phyloP scores from a whole-genome alignment of 2,888 invertebrate genomes.

The Pyrocoelia pectoralis region DNA sequence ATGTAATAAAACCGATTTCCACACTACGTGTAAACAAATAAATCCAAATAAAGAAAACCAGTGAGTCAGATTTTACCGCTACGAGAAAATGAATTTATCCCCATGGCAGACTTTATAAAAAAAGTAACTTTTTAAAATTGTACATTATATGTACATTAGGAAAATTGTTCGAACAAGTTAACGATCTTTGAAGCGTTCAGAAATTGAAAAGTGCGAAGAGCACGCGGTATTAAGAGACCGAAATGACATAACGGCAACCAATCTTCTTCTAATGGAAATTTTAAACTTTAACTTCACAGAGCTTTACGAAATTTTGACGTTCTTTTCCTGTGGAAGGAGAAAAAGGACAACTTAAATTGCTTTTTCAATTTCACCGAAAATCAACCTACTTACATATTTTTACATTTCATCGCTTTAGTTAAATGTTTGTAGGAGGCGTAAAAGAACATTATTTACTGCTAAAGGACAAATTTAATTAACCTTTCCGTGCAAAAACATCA shows the following conservation, averaged over 20 bases:
- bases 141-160: constrained; percentile 30
- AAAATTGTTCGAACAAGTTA: constrained; percentile 29
- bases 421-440: not conserved
- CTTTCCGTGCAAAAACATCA: too few relatives aligned
- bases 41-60: constrained; percentile 5
- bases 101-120: not conserved
- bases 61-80: constrained; percentile 22
- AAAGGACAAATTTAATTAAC: too few relatives aligned
- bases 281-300: not conserved
- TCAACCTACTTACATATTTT: not conserved
- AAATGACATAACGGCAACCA: constrained; percentile 14
- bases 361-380: not conserved
- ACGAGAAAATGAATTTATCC: constrained; percentile 5
- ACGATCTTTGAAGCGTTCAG: constrained; percentile 21
- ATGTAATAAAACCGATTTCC: not conserved
- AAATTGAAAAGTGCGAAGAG: constrained; percentile 26
- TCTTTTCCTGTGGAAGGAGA: not conserved
- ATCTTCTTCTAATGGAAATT: constrained; percentile 23
- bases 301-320: not conserved
- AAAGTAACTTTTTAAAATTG: constrained; percentile 15
- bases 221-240: constrained; percentile 20
- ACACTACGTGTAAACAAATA: constrained; percentile 21
- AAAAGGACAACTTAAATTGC: not conserved
- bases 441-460: too few relatives aligned
- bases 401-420: not conserved